Base-by-base conservation (phyloP, 2,797 vertebrate species). In the Sciurus carolinensis region DNA sequence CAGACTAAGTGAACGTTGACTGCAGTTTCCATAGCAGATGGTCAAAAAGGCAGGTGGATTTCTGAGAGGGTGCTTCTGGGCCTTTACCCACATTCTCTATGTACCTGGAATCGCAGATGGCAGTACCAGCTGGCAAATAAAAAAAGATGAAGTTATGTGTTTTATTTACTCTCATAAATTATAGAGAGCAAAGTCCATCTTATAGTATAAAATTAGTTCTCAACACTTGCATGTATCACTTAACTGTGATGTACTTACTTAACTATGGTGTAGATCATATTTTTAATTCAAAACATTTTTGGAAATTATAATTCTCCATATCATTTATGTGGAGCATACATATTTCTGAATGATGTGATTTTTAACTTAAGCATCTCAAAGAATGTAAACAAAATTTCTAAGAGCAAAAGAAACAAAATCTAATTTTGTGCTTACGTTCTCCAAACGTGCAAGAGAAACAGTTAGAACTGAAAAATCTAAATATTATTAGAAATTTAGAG, bases 21-120 rank as follows among this genome's bases (percentile, higher is more conserved):
- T 57, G n/a, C 18, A 22, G 1, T 71, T 82, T 77, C 79, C 1
- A 0, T 26, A 92, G 77, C 90, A 96, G 92, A 92, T 73, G 85
- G 77, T 30, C 73, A n/a, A 72, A 64, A 28, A 15, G 50, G 81
- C 90, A 93, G 84, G 85, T 81, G 82, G 39, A 42, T 83, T 86
- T 95, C 95, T 87, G 39, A 36, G 33, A 90, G 39, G 50, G 57
- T 0, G 18, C 82, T 52, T 36, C 77, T 76, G 87, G 81, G 87
- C 47, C 75, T 83, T 75, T 13, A n/a, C 54, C 22, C 59, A 33
- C 95, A 86, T 92, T 92, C 76, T 47, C 66, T 18, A 5, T 0
- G 30, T 86, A 95, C 85, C 97, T 94, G 50, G 64, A 24, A 69
- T 80, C 36, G 5, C 95, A 95, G 94, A 95, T 96, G 95, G 96